Evolutionary conservation across 2,797 vertebrate species (phyloP).

Genomic region (Crypturellus tataupa): DNA sequence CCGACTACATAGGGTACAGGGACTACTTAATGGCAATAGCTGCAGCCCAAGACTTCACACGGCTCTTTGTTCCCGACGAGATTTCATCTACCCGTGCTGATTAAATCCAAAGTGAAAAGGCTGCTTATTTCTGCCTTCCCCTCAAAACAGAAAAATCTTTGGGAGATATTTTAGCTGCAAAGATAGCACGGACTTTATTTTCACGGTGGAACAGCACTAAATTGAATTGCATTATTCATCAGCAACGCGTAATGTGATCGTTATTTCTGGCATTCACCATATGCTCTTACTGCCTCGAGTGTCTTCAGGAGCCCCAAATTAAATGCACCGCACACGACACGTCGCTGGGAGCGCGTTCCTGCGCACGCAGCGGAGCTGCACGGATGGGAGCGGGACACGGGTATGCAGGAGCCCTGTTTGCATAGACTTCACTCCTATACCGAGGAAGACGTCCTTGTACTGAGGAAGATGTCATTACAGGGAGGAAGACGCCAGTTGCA

Average conservation of each 20-base stretch:
- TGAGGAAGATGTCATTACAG: no score
- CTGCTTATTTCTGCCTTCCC: constrained; percentile 7
- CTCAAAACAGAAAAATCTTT: neutral
- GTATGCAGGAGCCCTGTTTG: neutral
- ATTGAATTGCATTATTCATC: constrained; percentile 75
- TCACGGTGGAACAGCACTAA: constrained; percentile 36
- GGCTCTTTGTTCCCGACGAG: neutral
- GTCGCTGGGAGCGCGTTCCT: constrained; percentile 2
- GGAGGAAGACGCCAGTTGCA: no score
- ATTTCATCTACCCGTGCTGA: constrained; percentile 9
- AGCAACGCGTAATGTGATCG: constrained; percentile 36
- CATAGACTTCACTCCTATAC: no score
- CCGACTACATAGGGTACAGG: accelerated
- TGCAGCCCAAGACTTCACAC: neutral
- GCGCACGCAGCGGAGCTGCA: neutral
- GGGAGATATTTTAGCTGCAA: constrained; percentile 43
- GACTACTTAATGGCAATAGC: neutral
- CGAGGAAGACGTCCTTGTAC: no score
- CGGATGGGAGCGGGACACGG: neutral
- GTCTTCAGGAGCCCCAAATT: constrained; percentile 58
- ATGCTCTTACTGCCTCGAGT: constrained; percentile 41
- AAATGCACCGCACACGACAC: neutral
- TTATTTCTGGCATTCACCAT: constrained; percentile 58
- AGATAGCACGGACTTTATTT: constrained; percentile 50
- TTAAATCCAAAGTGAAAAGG: constrained; percentile 53